A percentile compares a stretch with the other conserved stretches of the same genome.
phyloP scores from a whole-genome alignment of 2,797 vertebrate species.

The Columba guinea region DNA sequence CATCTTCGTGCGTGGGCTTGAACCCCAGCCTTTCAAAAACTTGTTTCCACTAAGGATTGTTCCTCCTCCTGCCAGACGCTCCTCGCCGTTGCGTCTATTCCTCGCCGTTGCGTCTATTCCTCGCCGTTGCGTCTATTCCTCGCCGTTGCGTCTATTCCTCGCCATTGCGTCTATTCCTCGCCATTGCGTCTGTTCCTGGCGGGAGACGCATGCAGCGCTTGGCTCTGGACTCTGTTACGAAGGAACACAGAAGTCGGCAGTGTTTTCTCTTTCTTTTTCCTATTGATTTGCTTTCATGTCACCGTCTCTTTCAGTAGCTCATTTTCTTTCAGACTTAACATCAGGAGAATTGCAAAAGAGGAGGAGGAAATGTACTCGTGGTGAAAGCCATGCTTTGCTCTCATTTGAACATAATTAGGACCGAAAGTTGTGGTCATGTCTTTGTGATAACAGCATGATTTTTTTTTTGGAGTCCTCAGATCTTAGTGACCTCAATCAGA shows the following conservation, averaged over 20 bases:
- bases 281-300: neutral
- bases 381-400: neutral
- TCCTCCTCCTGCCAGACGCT: neutral
- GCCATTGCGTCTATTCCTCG: too few species aligned
- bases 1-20: neutral
- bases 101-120: neutral
- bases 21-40: neutral
- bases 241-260: neutral
- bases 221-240: neutral
- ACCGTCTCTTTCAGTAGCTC: neutral
- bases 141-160: too few species aligned
- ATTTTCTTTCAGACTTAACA: neutral
- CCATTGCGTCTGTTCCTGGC: neutral
- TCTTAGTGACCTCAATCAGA: neutral
- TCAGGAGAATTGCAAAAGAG: neutral
- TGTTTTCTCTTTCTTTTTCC: neutral
- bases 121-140: neutral
- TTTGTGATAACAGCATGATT: neutral
- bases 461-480: neutral
- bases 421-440: neutral
- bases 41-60: neutral
- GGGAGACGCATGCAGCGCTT: fast-evolving
- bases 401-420: neutral
- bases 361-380: neutral
- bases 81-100: neutral